Conservation (phyloP, 2,888 invertebrate species). For the Idaea biselata region DNA sequence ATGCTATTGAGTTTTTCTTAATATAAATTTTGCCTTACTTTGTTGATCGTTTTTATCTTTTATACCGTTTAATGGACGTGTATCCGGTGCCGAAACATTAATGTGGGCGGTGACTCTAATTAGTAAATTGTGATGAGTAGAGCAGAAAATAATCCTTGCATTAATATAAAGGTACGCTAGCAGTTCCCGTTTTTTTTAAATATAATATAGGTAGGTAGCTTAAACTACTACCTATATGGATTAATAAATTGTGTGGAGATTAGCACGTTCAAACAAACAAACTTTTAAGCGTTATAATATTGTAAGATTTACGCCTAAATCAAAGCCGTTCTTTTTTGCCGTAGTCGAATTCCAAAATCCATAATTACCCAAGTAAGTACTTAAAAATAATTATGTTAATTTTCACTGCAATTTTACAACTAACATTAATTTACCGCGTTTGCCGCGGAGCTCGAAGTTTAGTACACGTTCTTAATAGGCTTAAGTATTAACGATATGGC, state of each 20-base stretch:
- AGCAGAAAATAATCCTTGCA: too few relatives aligned
- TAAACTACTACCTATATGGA: too few relatives aligned
- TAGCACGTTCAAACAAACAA: too few relatives aligned
- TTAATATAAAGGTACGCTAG: too few relatives aligned
- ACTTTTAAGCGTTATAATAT: too few relatives aligned
- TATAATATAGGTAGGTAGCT: too few relatives aligned
- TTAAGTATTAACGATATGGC: slow-evolving; percentile 48
- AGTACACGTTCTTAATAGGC: slow-evolving; percentile 26
- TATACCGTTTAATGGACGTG: background rate
- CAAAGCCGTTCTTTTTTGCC: too few relatives aligned
- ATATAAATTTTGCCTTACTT: background rate
- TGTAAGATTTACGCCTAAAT: too few relatives aligned
- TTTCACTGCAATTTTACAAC: slow-evolving; percentile 17
- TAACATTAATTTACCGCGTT: slow-evolving; percentile 21
- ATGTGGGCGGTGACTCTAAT: background rate
- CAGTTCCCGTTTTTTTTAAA: too few relatives aligned
- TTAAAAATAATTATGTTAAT: slow-evolving; percentile 7
- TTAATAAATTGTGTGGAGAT: too few relatives aligned
- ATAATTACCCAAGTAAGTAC: background rate
- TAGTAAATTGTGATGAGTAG: background rate
- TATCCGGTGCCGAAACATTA: background rate
- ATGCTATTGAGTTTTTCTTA: too few relatives aligned
- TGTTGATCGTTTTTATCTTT: background rate
- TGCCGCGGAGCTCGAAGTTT: slow-evolving; percentile 19
- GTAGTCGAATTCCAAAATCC: too few relatives aligned